phyloP scores from a whole-genome alignment of 2,888 invertebrate species.

The Platycnemis pennipes region DNA sequence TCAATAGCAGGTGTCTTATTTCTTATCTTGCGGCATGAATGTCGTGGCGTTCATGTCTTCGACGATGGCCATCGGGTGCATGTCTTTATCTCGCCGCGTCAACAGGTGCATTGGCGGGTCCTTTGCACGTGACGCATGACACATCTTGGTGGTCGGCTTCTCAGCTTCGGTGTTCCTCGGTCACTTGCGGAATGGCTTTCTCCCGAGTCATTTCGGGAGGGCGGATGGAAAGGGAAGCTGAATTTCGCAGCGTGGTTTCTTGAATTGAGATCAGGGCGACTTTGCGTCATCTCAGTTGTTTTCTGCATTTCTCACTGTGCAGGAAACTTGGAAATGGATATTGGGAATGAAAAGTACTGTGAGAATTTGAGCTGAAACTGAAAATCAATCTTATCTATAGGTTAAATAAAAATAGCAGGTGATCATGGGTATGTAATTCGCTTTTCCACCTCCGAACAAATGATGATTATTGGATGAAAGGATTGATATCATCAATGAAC shows the following conservation, averaged over 20 bases:
- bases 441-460: too few species aligned
- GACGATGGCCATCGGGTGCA: background rate
- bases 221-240: background rate
- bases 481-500: too few species aligned
- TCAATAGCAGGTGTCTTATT: background rate
- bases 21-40: background rate
- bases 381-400: too few species aligned
- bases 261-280: background rate
- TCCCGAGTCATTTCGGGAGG: background rate
- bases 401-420: too few species aligned
- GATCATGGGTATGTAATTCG: too few species aligned
- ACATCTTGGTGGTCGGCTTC: background rate
- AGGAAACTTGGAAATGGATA: background rate
- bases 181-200: background rate
- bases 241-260: background rate
- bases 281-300: background rate
- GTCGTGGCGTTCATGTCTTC: background rate
- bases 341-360: too few species aligned
- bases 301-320: background rate
- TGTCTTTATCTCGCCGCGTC: background rate
- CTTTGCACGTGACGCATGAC: slow-evolving; percentile 42
- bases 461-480: too few species aligned
- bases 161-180: slow-evolving; percentile 19
- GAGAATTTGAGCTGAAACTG: too few species aligned
- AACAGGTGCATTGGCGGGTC: slow-evolving; percentile 39